These are phyloP conservation scores for Thecophora atra DNA, from an alignment of 2,888 invertebrate genomes.

Conservation along the genomic window DNA sequence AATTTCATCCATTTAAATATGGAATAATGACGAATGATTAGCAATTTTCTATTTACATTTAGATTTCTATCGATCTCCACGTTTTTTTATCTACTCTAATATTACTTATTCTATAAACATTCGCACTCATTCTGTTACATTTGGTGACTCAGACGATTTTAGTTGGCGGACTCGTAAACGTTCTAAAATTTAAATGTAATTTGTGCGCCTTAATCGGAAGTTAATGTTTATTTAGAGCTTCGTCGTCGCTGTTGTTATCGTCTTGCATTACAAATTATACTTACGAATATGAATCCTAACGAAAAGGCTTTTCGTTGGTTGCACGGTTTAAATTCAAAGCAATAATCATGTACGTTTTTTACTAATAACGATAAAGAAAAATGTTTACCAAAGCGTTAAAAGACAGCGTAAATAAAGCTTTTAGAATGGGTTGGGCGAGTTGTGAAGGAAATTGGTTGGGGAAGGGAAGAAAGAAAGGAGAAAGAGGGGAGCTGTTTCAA, in stretches of 20 bases:
- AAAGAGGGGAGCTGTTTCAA: neutral
- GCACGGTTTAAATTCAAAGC: slow-evolving; percentile 24
- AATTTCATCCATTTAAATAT: no score
- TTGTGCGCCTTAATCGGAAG: slow-evolving; percentile 51
- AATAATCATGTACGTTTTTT: slow-evolving; percentile 5
- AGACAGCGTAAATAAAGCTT: slow-evolving; percentile 13
- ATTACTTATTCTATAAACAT: no score
- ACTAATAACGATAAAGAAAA: slow-evolving; percentile 26
- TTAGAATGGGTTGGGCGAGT: neutral
- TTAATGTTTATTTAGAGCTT: slow-evolving; percentile 56
- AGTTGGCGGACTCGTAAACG: neutral
- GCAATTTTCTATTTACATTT: no score
- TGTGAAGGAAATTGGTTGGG: neutral
- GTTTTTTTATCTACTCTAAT: no score
- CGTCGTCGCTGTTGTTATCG: slow-evolving; percentile 16
- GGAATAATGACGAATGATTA: no score
- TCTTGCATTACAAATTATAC: slow-evolving; percentile 34
- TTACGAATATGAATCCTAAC: slow-evolving; percentile 20
- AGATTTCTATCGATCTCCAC: no score
- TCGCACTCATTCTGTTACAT: no score
- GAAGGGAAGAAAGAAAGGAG: neutral
- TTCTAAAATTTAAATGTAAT: slow-evolving; percentile 27
- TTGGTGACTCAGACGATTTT: neutral
- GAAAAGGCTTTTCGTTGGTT: slow-evolving; percentile 11
- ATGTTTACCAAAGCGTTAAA: slow-evolving; percentile 19